These are phyloP conservation scores for Cirrhinus mrigala DNA, from an alignment of 2,797 vertebrate species.

Conservation along the genomic window DNA sequence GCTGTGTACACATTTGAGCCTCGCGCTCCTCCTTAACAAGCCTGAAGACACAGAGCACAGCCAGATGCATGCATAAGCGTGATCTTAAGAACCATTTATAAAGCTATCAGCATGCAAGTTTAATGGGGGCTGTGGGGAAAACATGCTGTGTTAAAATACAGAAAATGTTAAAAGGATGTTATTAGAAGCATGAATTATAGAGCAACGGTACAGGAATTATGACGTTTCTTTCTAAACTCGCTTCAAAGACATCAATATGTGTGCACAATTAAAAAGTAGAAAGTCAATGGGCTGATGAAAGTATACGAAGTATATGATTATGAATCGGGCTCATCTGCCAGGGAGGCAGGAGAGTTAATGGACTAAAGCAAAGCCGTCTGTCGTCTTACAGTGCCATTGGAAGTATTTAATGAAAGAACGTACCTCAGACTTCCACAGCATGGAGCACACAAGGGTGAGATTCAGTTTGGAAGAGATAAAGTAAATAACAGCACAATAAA, in stretches of 20 bases:
- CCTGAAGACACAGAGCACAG: constrained; percentile 62
- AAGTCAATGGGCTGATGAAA: constrained; percentile 46
- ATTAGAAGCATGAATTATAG: constrained; percentile 79
- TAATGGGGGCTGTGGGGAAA: constrained; percentile 72
- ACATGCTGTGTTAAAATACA: constrained; percentile 78
- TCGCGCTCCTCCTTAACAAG: constrained; percentile 68
- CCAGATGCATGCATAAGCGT: constrained; percentile 62
- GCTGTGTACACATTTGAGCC: constrained; percentile 55
- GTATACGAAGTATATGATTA: constrained; percentile 48
- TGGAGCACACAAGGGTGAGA: constrained; percentile 1
- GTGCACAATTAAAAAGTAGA: constrained; percentile 43
- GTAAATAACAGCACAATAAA: constrained; percentile 22
- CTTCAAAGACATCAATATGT: constrained; percentile 40
- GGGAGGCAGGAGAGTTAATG: constrained; percentile 14
- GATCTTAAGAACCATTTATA: constrained; percentile 74
- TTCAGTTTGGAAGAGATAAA: constrained; percentile 30
- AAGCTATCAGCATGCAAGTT: constrained; percentile 77
- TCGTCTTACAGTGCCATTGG: constrained; percentile 7
- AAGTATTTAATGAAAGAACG: constrained; percentile 34
- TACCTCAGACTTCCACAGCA: constrained; percentile 20
- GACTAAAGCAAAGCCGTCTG: constrained; percentile 32
- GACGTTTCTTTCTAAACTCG: constrained; percentile 65
- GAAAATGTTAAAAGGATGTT: constrained; percentile 79
- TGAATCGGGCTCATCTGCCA: constrained; percentile 20
- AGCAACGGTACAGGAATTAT: constrained; percentile 60